phyloP scores from a whole-genome alignment of 2,113 vertebrate species.

The Odocoileus virginianus region DNA sequence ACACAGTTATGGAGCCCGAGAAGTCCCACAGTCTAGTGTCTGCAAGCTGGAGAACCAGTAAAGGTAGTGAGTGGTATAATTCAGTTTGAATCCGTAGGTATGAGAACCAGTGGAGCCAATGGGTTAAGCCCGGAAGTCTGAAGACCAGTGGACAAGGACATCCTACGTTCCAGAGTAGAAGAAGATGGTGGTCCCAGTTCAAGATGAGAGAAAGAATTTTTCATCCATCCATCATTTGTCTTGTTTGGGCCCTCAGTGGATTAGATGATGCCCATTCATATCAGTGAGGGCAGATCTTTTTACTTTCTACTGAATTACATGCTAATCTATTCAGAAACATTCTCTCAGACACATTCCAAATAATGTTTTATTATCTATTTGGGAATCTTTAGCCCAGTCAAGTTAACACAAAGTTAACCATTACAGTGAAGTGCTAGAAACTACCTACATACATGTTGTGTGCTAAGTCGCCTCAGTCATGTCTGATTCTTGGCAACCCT shows the following conservation, averaged over 20 bases:
- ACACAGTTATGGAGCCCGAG: neutral
- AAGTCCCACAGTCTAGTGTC: neutral
- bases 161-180: neutral
- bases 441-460: neutral
- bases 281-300: neutral
- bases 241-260: neutral
- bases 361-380: neutral
- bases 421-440: neutral
- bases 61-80: neutral
- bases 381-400: neutral
- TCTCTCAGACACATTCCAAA: neutral
- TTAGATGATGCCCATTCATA: neutral
- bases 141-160: neutral
- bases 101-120: neutral
- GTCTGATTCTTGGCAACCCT: neutral
- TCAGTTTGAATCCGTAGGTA: neutral
- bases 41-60: neutral
- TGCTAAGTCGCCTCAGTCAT: neutral
- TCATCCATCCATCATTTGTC: neutral
- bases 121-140: neutral
- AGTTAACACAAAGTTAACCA: neutral
- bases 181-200: neutral
- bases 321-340: neutral
- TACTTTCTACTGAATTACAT: neutral
- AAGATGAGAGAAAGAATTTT: neutral